These are phyloP conservation scores for Indicator maculatus DNA, from an alignment of 2,113 vertebrate genomes.

Conservation along the genomic window DNA sequence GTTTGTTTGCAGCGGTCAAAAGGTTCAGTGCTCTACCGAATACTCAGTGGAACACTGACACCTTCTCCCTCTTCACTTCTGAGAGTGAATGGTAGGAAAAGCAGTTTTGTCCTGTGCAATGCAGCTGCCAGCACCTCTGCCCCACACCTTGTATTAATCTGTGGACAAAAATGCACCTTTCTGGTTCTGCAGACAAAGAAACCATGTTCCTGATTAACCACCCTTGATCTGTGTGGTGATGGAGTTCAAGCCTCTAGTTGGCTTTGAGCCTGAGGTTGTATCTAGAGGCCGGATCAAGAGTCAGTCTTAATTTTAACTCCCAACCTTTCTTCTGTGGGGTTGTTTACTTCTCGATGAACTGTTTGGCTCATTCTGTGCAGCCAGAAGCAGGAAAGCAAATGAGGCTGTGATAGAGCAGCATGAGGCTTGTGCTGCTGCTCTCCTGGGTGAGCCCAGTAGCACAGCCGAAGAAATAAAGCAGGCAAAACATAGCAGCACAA, in stretches of 20 bases:
- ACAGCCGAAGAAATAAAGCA: not conserved
- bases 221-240: not conserved
- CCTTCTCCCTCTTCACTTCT: rapidly evolving
- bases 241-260: rapidly evolving
- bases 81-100: not conserved
- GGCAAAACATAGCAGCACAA: not conserved
- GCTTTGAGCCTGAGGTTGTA: not conserved
- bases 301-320: not conserved
- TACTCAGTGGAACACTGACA: not conserved
- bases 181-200: not conserved
- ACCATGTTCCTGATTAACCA: not conserved
- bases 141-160: rapidly evolving
- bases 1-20: not conserved
- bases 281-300: not conserved
- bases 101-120: not conserved
- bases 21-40: not conserved
- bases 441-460: not conserved
- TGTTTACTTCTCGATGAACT: not conserved
- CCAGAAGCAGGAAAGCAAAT: not conserved
- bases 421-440: not conserved
- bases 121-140: not conserved
- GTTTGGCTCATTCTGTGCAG: not conserved
- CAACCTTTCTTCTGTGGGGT: not conserved
- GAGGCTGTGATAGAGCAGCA: not conserved
- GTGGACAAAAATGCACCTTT: not conserved